phyloP scores from a whole-genome alignment of 2,888 invertebrate species.

The Lampropteryx suffumata region DNA sequence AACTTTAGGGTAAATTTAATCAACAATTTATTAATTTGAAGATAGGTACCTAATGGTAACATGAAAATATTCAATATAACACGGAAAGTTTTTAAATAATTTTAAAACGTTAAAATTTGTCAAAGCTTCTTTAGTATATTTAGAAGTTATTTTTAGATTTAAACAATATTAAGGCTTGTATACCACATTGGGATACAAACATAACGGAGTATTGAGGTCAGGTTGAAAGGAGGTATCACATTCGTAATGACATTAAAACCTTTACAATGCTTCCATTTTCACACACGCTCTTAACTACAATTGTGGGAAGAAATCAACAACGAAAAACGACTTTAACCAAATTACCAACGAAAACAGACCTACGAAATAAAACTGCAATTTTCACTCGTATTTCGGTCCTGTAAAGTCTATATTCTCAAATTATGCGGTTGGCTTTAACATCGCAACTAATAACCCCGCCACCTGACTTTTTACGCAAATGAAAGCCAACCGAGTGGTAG shows the following conservation, averaged over 20 bases:
- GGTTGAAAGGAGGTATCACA: neutral
- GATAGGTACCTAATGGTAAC: no score
- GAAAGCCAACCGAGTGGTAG: conserved; percentile 6
- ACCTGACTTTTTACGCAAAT: conserved; percentile 12
- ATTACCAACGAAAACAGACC: conserved; percentile 13
- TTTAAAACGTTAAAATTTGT: no score
- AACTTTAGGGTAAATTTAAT: no score
- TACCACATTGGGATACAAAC: no score
- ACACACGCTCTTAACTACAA: neutral
- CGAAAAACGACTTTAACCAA: conserved; percentile 15
- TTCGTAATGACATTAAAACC: conserved; percentile 1
- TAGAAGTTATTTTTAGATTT: no score
- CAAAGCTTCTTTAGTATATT: no score
- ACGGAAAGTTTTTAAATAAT: no score
- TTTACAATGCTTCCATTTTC: neutral
- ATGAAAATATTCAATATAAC: no score
- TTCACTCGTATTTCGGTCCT: conserved; percentile 11
- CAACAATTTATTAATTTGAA: no score
- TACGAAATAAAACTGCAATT: conserved; percentile 15
- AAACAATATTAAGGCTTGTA: no score
- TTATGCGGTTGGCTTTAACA: conserved; percentile 14
- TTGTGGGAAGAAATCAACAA: conserved; percentile 2
- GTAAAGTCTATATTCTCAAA: conserved; percentile 19
- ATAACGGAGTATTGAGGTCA: no score
- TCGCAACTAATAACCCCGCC: conserved; percentile 21